Base-by-base conservation (phyloP, 2,797 vertebrate species). In the Caiman crocodilus region DNA sequence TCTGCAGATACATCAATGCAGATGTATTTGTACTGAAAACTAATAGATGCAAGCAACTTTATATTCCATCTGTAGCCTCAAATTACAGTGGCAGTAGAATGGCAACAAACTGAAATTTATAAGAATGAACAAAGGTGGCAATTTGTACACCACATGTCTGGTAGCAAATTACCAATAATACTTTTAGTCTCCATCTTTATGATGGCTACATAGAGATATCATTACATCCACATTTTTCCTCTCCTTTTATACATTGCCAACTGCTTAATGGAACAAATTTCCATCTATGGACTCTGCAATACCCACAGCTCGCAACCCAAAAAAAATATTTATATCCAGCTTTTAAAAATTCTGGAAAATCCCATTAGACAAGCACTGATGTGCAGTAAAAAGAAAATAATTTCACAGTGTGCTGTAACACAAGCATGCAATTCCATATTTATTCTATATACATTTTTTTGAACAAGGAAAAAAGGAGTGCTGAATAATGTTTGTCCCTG, bases 131-230 rank as follows among this genome's bases (percentile, higher is more conserved):
- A 76, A 81, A 79, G 14, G 56, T 23, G 63, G 75, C 84, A 65
- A 87, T 93, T 93, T 93, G 3, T 67, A 91, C n/a, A 82, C 56
- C 77, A 58, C 6, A 85, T 25, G 1, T 90, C 88, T 94, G 56
- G 74, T 76, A 92, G 71, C 6, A 93, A 89, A 94, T 79, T 86
- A 28, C 4, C 85, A 84, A 76, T 89, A 91, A 85, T 83, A 76
- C 13, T 83, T 57, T 20, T 20, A 88, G 77, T 61, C 71, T 95
- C 77, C 79, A 77, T 73, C 65, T 35, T 82, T 88, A 50, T 18
- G 88, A 57, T 18, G 17, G 21, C 5, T 84, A 7, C 12, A 56
- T 14, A 86, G 74, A 90, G 25, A 76, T 91, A 89, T 32, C 63
- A 75, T 88, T 88, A 79, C 16, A 76, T 64, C 3, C 11, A 92